phyloP scores from a whole-genome alignment of 2,113 vertebrate species.

The Thamnaconus septentrionalis region DNA sequence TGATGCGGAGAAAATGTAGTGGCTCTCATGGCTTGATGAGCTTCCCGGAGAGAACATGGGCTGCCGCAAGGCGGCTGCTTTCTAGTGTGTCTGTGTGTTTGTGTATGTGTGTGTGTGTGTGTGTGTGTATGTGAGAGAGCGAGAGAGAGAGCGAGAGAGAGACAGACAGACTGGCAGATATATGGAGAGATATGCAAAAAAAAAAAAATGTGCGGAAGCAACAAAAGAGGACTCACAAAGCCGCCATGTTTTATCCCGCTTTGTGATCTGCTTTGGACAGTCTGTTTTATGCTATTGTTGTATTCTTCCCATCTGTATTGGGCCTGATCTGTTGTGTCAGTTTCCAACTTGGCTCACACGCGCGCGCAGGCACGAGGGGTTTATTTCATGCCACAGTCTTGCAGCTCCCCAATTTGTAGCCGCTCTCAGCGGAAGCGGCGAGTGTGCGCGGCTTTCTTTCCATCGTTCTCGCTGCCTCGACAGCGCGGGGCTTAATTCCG shows the following conservation, averaged over 20 bases:
- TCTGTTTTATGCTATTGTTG: conserved; percentile 36
- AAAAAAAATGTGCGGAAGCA: not conserved
- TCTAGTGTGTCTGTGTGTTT: conserved; percentile 11
- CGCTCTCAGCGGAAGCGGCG: conserved; percentile 28
- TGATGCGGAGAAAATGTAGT: conserved; percentile 45
- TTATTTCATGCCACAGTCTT: conserved; percentile 7
- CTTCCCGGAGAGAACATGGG: conserved; percentile 11
- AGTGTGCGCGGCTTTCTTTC: conserved; percentile 19
- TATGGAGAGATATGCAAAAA: conserved; percentile 23
- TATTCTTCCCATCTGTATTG: conserved; percentile 21
- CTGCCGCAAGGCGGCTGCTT: conserved; percentile 23
- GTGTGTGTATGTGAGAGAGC: too few relatives aligned
- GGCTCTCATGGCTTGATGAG: conserved; percentile 50
- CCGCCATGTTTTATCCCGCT: conserved; percentile 18
- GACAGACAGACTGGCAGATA: not conserved
- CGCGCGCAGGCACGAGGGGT: not conserved
- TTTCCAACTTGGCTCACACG: conserved; percentile 15
- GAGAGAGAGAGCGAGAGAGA: not conserved
- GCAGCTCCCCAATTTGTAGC: conserved; percentile 47
- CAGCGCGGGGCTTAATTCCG: conserved; percentile 59
- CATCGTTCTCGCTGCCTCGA: conserved; percentile 38
- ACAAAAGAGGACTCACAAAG: conserved; percentile 16
- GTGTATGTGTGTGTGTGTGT: not conserved
- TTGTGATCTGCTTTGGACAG: conserved; percentile 18
- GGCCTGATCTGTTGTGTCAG: conserved; percentile 25